Conservation (phyloP, 1,140 invertebrate species). For the Caenorhabditis elegans region DNA sequence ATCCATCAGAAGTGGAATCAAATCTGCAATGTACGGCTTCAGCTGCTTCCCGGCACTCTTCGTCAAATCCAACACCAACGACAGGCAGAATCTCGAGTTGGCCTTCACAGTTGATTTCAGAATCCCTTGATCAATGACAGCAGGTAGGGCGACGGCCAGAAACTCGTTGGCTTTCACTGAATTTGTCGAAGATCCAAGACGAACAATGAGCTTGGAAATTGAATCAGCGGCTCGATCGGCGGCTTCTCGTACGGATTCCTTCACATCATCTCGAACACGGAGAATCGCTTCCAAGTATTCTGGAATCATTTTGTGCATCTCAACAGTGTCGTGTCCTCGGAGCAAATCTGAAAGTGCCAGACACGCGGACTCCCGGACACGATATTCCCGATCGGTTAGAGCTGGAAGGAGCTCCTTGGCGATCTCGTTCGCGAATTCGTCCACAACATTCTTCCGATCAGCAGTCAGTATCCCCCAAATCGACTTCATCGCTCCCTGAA, state of each 20-base stretch:
- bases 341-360: conserved; percentile 81
- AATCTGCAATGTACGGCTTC: conserved; percentile 77
- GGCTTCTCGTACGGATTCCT: conserved; percentile 76
- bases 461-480: conserved; percentile 87
- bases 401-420: conserved; percentile 79
- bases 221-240: conserved; percentile 78
- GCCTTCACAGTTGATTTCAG: conserved; percentile 70
- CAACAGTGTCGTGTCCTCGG: conserved; percentile 69
- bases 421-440: conserved; percentile 84
- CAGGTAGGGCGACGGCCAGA: conserved; percentile 77
- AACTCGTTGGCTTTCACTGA: conserved; percentile 75
- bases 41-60: conserved; percentile 77
- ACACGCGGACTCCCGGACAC: conserved; percentile 82
- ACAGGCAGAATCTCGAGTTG: conserved; percentile 71
- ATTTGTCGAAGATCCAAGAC: conserved; percentile 17
- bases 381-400: conserved; percentile 81
- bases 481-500: conserved; percentile 84
- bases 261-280: conserved; percentile 88
- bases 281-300: conserved; percentile 82
- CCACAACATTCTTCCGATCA: conserved; percentile 80
- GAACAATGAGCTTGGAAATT: conserved; percentile 75
- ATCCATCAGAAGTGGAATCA: conserved; percentile 81
- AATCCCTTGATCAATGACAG: conserved; percentile 79
- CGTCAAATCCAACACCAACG: conserved; percentile 81
- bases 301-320: conserved; percentile 71